Evolutionary conservation across 2,113 vertebrate genomes (phyloP), one percentile per base, ranked within the genome.

Genomic region (Coreoperca whiteheadi): DNA sequence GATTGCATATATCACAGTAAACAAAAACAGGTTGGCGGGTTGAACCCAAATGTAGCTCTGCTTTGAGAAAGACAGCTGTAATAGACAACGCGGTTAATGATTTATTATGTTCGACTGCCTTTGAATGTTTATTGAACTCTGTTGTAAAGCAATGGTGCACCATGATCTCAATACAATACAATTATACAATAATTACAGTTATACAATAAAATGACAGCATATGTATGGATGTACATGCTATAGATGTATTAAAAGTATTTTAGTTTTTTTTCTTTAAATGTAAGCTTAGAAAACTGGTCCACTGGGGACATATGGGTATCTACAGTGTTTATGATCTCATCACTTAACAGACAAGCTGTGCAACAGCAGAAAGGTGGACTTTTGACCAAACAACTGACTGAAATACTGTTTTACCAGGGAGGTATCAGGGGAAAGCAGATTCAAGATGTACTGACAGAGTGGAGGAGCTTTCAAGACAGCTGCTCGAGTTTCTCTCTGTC

Each of bases 381-480:
- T 80, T 25, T 71, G 77, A 81, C 82, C 79, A 74, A 74, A 77
- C 79, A 63, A 67, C 66, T 80, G 85, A 72, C 77, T 76, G 56
- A 65, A 87, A 71, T 9, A 60, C 67, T 54, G 67, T 66, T 56
- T 84, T 46, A 75, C 54, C 21, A 18, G 23, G 60, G 74, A 67
- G 57, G 80, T 60, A 87, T 74, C 65, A 77, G 81, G 80, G 84
- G 86, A 81, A 83, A 84, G 79, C 84, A 84, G 87, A 86, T 81
- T 88, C 77, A 57, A 84, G 74, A 88, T 79, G 83, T 81, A 88
- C 84, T 90, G 91, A 91, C 91, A 87, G 88, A 87, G 91, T 69
- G 67, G 87, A 90, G 87, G 86, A 90, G 87, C 86, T 88, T 90
- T 92, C 71, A 87, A 89, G 91, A 93, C 93, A 93, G 91, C 92